Evolutionary conservation across 2,113 vertebrate genomes (phyloP).

Genomic region (Esox niger): DNA sequence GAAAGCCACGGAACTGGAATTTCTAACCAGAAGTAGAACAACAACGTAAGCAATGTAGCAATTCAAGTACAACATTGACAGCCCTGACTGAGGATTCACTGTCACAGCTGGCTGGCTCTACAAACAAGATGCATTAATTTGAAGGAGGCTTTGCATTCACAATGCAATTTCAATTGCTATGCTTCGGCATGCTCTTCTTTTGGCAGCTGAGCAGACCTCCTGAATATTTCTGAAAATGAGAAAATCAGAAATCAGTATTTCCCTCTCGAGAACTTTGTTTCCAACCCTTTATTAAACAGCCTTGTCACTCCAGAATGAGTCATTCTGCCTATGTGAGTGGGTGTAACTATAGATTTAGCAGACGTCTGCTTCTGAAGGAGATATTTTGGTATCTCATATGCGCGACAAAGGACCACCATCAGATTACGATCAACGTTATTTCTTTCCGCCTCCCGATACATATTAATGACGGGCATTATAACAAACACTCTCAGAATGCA

Average conservation of each 20-base stretch:
- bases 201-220: conserved; percentile 44
- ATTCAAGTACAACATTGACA: conserved; percentile 15
- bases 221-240: conserved; percentile 61
- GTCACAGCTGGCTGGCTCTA: conserved; percentile 55
- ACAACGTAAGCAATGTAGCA: neutral
- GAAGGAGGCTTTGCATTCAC: conserved; percentile 56
- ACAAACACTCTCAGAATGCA: conserved; percentile 28
- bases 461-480: conserved; percentile 63
- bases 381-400: conserved; percentile 38
- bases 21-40: neutral
- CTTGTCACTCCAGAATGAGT: conserved; percentile 10
- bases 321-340: conserved; percentile 14
- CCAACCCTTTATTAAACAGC: conserved; percentile 30
- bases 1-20: neutral
- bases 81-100: conserved; percentile 38
- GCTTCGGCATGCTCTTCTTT: conserved; percentile 45
- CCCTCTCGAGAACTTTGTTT: conserved; percentile 17
- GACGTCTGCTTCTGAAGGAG: conserved; percentile 13
- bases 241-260: conserved; percentile 17
- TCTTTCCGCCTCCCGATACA: conserved; percentile 40
- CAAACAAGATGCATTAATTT: conserved; percentile 62
- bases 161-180: conserved; percentile 43
- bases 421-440: conserved; percentile 58
- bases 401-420: conserved; percentile 39
- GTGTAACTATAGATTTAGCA: conserved; percentile 43